Conservation (phyloP, 2,797 vertebrate genomes). For the Lacerta bilineata region DNA sequence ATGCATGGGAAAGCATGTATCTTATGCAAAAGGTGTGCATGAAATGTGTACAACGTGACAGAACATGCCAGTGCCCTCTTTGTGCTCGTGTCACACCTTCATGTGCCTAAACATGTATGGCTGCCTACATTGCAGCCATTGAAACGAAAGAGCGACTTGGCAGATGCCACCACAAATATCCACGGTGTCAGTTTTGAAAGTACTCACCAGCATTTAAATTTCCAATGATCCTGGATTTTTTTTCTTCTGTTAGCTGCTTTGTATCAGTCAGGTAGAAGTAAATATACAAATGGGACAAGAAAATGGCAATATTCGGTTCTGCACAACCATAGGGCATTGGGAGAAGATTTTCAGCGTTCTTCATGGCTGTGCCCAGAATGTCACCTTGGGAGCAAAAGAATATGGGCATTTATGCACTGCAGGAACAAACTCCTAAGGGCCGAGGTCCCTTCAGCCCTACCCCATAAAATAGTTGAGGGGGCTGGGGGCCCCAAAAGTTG, state of each 20-base stretch:
- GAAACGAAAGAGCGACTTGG: background rate
- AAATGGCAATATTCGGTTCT: constrained; percentile 90
- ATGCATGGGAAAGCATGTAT: no score
- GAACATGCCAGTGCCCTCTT: background rate
- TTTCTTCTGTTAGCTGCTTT: constrained; percentile 82
- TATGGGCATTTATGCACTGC: no score
- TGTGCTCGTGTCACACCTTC: background rate
- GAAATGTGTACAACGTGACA: no score
- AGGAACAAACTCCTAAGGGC: no score
- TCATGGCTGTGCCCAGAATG: constrained; percentile 86
- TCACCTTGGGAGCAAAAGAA: constrained; percentile 82
- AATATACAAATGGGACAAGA: constrained; percentile 87
- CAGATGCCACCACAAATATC: background rate
- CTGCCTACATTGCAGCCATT: fast-evolving
- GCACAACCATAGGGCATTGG: constrained; percentile 90
- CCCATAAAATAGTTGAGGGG: no score
- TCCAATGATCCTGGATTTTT: constrained; percentile 73
- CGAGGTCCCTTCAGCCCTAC: no score
- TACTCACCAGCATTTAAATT: constrained; percentile 86
- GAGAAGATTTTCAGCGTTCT: constrained; percentile 88
- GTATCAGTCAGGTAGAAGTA: constrained; percentile 89
- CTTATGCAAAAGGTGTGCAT: no score
- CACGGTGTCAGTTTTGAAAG: constrained; percentile 1
- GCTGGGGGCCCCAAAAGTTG: no score
- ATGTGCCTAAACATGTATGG: background rate